Evolutionary conservation across 2,797 vertebrate species (phyloP), one percentile per base, ranked within the genome.

Genomic region (Microcaecilia unicolor): DNA sequence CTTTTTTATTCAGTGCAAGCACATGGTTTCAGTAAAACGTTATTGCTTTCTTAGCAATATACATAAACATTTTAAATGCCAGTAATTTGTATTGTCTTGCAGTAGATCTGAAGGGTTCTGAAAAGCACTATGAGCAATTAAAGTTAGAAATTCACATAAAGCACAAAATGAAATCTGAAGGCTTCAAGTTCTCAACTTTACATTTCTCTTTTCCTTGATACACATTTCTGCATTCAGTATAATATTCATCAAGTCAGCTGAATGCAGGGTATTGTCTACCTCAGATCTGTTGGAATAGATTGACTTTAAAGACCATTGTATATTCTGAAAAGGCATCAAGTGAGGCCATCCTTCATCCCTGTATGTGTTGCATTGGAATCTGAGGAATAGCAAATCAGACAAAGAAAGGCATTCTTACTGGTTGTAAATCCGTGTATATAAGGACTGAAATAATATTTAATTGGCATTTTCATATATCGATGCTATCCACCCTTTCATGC

Each of bases 241-340:
- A 28, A 28, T 12, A 43, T 61, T 51, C 52, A 57, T 46, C 46
- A 49, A 1, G 58, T 74, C 60, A 37, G 25, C 37, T 60, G 48
- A 76, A 68, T 41, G 17, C 28, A 28, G 24, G 15, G 8, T 28
- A 54, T 66, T 70, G 40, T 67, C 48, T 56, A 51, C 28, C 18
- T n/a, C 48, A 8, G 41, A 50, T 56, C 51, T 57, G 18, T 50
- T 29, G 43, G 31, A 62, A 69, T 40, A 15, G 15, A 56, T 27
- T 40, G 33, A 58, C 28, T 72, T 67, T 57, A 51, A 46, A 58
- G 22, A 48, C 31, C 60, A n/a, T 36, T 16, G 5, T 50, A 57
- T n/a, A 63, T 72, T 70, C 61, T 68, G 47, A 72, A 67, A 59
- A 65, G 27, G 7, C 30, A 60, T 62, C 14, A 37, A 51, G 31